Conservation (phyloP, 2,113 vertebrate genomes). For the Ivindomyrus marchei region DNA sequence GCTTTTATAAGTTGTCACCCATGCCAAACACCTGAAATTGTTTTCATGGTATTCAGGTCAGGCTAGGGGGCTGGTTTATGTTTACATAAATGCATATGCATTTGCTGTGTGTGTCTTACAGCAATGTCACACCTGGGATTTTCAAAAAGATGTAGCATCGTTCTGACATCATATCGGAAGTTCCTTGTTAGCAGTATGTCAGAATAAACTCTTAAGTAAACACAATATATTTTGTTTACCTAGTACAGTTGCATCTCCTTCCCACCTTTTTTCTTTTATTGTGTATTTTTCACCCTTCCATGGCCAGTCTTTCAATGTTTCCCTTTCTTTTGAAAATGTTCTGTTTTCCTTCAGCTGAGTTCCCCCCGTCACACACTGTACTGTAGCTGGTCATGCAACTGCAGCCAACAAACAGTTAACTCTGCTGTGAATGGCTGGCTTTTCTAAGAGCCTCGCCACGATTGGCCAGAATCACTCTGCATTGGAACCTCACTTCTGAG, state of each 20-base stretch:
- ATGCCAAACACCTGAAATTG: background rate
- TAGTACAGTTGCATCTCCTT: background rate
- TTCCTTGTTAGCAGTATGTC: background rate
- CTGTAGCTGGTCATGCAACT: slow-evolving; percentile 1
- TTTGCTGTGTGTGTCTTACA: background rate
- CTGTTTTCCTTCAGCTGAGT: slow-evolving; percentile 16
- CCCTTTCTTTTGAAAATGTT: background rate
- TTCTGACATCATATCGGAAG: background rate
- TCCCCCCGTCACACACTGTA: slow-evolving; percentile 26
- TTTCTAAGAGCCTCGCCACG: slow-evolving; percentile 37
- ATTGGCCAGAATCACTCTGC: slow-evolving; percentile 46
- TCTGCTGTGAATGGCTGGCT: slow-evolving; percentile 34
- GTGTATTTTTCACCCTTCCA: background rate
- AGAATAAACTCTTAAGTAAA: background rate
- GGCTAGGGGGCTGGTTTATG: background rate
- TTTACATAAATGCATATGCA: background rate
- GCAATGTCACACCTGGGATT: background rate
- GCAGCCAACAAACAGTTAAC: slow-evolving; percentile 37
- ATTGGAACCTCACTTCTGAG: slow-evolving; percentile 50
- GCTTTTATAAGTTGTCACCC: background rate
- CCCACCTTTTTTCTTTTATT: background rate
- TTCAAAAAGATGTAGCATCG: background rate
- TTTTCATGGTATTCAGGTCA: background rate
- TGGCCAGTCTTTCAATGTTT: background rate
- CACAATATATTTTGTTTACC: background rate